phyloP scores from a whole-genome alignment of 30 jellyfish, hydroid and myxozoan species.

The Turritopsis rubra region DNA sequence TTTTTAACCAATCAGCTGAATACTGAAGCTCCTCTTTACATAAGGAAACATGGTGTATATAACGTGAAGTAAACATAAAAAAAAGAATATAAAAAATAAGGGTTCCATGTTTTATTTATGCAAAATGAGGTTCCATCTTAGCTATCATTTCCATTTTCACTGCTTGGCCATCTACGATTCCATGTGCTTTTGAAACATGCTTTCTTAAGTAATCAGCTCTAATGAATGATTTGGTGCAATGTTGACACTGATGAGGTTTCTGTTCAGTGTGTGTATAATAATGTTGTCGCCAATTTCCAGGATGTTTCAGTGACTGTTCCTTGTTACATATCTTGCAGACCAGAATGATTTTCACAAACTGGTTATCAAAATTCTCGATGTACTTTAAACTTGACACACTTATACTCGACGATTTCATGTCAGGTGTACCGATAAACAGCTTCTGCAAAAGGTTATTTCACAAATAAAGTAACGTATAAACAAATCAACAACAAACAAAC shows the following conservation, averaged over 20 bases:
- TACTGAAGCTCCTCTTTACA: background rate
- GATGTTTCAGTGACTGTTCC: slow-evolving; percentile 23
- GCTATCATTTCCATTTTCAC: background rate
- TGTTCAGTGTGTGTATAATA: slow-evolving; percentile 28
- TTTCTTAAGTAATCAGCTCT: slow-evolving; percentile 39
- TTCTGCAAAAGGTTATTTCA: background rate
- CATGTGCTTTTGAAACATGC: slow-evolving; percentile 18
- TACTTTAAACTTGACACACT: slow-evolving; percentile 18
- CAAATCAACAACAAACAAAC: background rate
- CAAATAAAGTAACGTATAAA: background rate
- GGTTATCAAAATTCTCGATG: slow-evolving; percentile 35
- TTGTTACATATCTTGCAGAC: slow-evolving; percentile 30
- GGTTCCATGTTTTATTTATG: background rate
- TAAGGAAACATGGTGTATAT: background rate
- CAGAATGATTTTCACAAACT: slow-evolving; percentile 22
- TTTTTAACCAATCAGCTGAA: background rate
- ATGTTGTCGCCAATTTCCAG: slow-evolving; percentile 35
- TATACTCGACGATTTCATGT: background rate
- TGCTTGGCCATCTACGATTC: background rate
- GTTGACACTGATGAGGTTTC: slow-evolving; percentile 35
- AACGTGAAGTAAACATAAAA: background rate
- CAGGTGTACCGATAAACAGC: background rate
- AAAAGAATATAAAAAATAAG: too few relatives aligned
- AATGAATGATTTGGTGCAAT: slow-evolving; percentile 26
- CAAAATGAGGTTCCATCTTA: slow-evolving; percentile 6